phyloP scores from a whole-genome alignment of 2,888 invertebrate species.

The Ophioninae sp. region DNA sequence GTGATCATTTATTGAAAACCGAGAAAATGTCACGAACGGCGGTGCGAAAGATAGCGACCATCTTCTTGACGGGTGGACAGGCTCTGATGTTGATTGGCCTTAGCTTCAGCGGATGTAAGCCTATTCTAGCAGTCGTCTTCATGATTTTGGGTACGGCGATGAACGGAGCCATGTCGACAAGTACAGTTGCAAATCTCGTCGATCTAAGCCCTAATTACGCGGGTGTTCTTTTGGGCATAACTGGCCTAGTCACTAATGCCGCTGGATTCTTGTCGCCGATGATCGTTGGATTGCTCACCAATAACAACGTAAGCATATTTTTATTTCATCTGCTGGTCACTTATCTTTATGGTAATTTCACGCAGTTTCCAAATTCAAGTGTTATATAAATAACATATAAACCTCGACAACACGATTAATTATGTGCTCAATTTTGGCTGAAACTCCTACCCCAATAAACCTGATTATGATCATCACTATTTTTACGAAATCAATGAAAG shows the following conservation, averaged over 20 bases:
- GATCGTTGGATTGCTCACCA: constrained; percentile 84
- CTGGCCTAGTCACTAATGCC: constrained; percentile 83
- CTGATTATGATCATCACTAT: no score
- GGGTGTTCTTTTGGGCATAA: constrained; percentile 84
- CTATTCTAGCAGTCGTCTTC: constrained; percentile 83
- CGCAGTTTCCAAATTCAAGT: neutral
- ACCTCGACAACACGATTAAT: no score
- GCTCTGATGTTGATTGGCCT: constrained; percentile 84
- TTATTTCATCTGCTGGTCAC: neutral
- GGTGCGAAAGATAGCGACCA: constrained; percentile 85
- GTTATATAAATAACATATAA: no score
- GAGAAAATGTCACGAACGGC: constrained; percentile 84
- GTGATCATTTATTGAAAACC: constrained; percentile 84
- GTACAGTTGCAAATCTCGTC: constrained; percentile 85
- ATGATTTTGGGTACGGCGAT: constrained; percentile 85
- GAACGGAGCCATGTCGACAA: constrained; percentile 86
- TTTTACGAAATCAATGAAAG: no score
- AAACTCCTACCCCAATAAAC: no score
- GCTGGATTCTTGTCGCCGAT: constrained; percentile 85
- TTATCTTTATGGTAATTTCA: neutral
- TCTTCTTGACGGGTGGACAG: constrained; percentile 84
- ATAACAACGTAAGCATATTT: constrained; percentile 84
- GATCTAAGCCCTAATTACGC: constrained; percentile 86
- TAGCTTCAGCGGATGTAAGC: constrained; percentile 85
- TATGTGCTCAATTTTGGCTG: neutral